phyloP scores from a whole-genome alignment of 2,888 invertebrate species.

The Clistopyga incitator region DNA sequence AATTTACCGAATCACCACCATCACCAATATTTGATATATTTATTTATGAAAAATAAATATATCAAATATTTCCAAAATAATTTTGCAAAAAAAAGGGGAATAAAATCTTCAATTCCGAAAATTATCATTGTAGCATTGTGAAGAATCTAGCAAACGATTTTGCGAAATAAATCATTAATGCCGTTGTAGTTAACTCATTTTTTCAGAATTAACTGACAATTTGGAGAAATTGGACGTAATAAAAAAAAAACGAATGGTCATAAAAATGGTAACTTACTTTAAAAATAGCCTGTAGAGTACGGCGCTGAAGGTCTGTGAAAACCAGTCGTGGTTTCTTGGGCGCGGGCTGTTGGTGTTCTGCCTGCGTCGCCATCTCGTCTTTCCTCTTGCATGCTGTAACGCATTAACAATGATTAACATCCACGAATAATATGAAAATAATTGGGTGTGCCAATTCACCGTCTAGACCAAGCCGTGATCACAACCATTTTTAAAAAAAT shows the following conservation, averaged over 20 bases:
- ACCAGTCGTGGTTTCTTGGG: conserved; percentile 99
- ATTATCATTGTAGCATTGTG: no score
- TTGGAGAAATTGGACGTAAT: neutral
- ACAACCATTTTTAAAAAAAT: conserved; percentile 57
- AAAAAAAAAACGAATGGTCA: neutral
- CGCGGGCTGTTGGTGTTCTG: conserved; percentile 93
- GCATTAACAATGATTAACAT: conserved; percentile 60
- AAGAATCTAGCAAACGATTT: no score
- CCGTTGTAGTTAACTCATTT: no score
- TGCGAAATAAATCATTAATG: no score
- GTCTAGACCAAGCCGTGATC: conserved; percentile 68
- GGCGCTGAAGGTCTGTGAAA: conserved; percentile 99
- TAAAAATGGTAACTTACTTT: conserved; percentile 88
- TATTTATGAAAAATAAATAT: no score
- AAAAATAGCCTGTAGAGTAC: conserved; percentile 99
- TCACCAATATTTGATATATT: no score
- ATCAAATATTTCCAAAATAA: no score
- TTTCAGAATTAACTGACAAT: no score
- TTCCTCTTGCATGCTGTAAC: conserved; percentile 96
- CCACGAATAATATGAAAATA: neutral
- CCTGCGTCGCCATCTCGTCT: conserved; percentile 93
- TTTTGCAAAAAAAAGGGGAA: no score
- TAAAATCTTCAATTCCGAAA: no score
- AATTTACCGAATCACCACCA: no score
- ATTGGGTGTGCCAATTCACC: conserved; percentile 10